These are phyloP conservation scores for Heterohyrax brucei DNA, from an alignment of 2,797 vertebrate genomes.

Conservation along the genomic window DNA sequence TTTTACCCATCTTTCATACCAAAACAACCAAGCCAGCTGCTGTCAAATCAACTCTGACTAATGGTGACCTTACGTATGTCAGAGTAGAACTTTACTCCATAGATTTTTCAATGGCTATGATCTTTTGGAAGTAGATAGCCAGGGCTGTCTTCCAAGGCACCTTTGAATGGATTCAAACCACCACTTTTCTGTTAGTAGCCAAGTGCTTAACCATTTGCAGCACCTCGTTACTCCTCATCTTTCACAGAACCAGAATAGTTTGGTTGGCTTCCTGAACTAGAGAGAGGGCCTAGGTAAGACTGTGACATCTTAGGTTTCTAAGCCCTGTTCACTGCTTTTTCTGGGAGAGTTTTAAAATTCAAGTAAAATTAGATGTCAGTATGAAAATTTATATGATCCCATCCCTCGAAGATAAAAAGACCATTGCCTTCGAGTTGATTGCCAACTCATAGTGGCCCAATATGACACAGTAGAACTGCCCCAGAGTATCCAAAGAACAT, in stretches of 20 bases:
- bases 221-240: neutral
- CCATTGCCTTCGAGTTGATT: too few relatives aligned
- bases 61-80: neutral
- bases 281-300: neutral
- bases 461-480: too few relatives aligned
- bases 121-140: neutral
- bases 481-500: too few relatives aligned
- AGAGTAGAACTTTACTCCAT: neutral
- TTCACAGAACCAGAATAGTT: neutral
- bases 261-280: neutral
- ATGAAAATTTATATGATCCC: neutral
- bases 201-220: neutral
- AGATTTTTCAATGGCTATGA: neutral
- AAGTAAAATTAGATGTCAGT: constrained; percentile 18
- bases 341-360: constrained; percentile 18
- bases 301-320: neutral
- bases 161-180: neutral
- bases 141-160: neutral
- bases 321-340: neutral
- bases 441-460: too few relatives aligned
- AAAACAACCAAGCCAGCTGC: neutral
- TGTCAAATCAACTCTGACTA: neutral
- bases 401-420: too few relatives aligned
- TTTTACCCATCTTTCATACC: neutral
- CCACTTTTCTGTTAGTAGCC: neutral